Evolutionary conservation across 1,140 invertebrate genomes (phyloP).

Genomic region (Ostrea edulis): DNA sequence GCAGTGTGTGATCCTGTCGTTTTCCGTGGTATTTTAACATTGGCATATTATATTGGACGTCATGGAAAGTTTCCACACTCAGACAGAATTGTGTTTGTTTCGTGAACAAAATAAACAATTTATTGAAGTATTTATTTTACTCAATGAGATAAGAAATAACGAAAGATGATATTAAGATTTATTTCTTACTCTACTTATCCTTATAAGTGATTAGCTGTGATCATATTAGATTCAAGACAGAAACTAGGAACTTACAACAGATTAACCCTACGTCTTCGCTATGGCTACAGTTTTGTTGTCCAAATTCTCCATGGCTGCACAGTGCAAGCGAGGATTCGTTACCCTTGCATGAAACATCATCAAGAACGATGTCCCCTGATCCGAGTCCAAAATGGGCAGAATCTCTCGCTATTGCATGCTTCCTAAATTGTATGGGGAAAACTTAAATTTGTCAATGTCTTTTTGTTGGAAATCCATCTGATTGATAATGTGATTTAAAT

Average conservation of each 20-base stretch:
- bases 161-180: neutral
- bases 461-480: neutral
- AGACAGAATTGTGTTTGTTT: no score
- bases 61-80: no score
- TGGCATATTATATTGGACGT: no score
- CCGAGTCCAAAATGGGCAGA: constrained; percentile 55
- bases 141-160: neutral
- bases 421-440: neutral
- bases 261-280: constrained; percentile 82
- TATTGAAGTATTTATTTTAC: neutral
- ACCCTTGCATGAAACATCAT: constrained; percentile 86
- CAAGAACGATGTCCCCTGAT: constrained; percentile 82
- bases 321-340: constrained; percentile 85
- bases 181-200: no score
- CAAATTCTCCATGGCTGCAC: constrained; percentile 88
- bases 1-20: no score
- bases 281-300: constrained; percentile 86
- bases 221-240: no score
- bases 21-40: no score
- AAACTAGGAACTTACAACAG: neutral
- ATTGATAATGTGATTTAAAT: neutral
- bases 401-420: neutral
- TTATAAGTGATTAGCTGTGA: no score
- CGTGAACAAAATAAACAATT: no score
- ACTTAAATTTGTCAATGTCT: neutral